Evolutionary conservation across 2,113 vertebrate species (phyloP).

Genomic region (Sapajus apella): DNA sequence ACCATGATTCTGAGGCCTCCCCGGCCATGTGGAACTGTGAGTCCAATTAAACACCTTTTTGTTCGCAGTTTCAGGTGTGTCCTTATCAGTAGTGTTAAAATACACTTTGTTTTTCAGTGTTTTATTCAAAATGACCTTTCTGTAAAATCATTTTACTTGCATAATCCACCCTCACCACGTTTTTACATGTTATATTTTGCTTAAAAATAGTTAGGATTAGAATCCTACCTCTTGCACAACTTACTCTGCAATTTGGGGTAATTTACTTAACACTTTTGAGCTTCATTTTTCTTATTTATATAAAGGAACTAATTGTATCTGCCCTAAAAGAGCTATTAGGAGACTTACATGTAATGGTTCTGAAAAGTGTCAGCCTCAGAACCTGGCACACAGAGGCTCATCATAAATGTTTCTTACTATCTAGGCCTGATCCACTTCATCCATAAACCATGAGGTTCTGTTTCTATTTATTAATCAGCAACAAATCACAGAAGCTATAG

Average conservation of each 20-base stretch:
- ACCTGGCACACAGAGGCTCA: neutral
- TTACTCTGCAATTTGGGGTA: neutral
- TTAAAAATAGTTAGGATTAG: neutral
- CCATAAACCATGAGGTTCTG: neutral
- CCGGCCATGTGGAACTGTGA: too few species aligned
- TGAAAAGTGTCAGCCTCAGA: neutral
- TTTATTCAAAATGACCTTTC: neutral
- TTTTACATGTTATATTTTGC: neutral
- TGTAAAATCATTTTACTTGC: neutral
- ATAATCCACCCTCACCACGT: neutral
- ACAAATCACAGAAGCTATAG: neutral
- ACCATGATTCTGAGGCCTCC: too few species aligned
- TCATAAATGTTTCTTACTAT: neutral
- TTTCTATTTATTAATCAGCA: neutral
- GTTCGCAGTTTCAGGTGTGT: too few species aligned
- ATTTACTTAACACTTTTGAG: neutral
- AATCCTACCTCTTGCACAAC: neutral
- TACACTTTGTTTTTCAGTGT: neutral
- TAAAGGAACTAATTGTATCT: neutral
- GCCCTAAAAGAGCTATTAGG: neutral
- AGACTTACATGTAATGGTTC: neutral
- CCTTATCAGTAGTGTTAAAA: too few species aligned
- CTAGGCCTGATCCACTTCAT: neutral
- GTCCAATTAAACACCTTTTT: too few species aligned
- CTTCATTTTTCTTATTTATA: neutral